phyloP scores from a whole-genome alignment of 2,113 vertebrate genomes.

The Pongo abelii region DNA sequence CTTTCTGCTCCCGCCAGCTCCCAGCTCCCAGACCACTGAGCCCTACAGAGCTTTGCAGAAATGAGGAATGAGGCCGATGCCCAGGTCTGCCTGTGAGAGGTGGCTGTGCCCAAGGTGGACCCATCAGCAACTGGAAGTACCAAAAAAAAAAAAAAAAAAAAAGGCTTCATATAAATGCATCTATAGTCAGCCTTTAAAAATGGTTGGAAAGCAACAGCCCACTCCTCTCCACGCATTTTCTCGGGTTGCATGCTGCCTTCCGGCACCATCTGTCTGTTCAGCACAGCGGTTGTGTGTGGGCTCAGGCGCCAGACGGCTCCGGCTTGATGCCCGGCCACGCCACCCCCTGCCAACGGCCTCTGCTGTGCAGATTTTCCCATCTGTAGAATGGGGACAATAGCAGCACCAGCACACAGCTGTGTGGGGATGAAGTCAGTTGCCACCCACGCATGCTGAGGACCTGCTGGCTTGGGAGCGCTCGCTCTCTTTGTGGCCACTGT shows the following conservation, averaged over 20 bases:
- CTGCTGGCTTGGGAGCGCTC: rapidly evolving
- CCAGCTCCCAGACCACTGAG: neutral
- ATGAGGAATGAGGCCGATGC: rapidly evolving
- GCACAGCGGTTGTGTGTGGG: neutral
- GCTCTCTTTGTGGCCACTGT: too few species aligned
- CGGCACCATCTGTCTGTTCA: neutral
- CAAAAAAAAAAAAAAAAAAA: too few species aligned
- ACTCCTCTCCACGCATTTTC: neutral
- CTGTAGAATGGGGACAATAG: neutral
- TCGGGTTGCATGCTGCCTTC: neutral
- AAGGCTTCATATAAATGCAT: neutral
- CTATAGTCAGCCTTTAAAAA: neutral
- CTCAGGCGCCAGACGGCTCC: neutral
- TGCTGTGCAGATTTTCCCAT: neutral
- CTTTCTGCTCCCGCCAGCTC: neutral
- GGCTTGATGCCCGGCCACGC: neutral
- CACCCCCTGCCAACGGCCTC: too few species aligned
- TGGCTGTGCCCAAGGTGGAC: neutral
- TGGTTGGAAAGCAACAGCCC: neutral
- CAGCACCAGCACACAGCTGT: rapidly evolving
- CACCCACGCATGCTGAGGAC: rapidly evolving
- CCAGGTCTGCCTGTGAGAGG: rapidly evolving
- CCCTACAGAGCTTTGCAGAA: neutral
- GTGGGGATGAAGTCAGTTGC: neutral
- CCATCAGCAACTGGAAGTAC: neutral